Evolutionary conservation across 2,888 invertebrate species (phyloP).

Genomic region (Heteromurus nitidus): DNA sequence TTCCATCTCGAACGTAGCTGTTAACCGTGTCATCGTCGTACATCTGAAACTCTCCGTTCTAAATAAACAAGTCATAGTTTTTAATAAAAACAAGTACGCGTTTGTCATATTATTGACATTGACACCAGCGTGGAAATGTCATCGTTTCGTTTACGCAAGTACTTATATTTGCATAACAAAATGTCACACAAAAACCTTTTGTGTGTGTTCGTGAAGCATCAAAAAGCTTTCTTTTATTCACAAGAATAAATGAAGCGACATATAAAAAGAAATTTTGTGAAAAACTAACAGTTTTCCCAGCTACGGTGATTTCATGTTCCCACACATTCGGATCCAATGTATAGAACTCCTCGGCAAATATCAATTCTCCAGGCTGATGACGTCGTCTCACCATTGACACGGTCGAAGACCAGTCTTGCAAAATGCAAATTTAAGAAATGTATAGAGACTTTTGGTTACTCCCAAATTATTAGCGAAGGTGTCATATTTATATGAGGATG

Average conservation of each 20-base stretch:
- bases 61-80: no score
- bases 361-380: slow-evolving; percentile 57
- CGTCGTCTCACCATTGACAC: slow-evolving; percentile 24
- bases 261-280: no score
- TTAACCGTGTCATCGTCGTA: slow-evolving; percentile 55
- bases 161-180: no score
- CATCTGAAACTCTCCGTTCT: slow-evolving; percentile 67
- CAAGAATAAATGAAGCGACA: no score
- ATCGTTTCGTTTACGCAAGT: no score
- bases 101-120: no score
- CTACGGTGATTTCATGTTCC: slow-evolving; percentile 49
- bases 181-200: no score
- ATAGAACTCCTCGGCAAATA: slow-evolving; percentile 59
- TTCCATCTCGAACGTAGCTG: slow-evolving; percentile 54
- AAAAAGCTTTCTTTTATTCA: no score
- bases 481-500: background rate
- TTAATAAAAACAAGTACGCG: no score
- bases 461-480: background rate
- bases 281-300: slow-evolving; percentile 53
- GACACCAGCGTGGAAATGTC: no score
- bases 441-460: background rate
- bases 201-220: no score
- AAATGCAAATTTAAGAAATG: background rate
- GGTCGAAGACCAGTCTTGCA: slow-evolving; percentile 35
- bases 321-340: slow-evolving; percentile 44